Conservation (phyloP, 1,140 invertebrate genomes). For the Branchinecta lindahli region DNA sequence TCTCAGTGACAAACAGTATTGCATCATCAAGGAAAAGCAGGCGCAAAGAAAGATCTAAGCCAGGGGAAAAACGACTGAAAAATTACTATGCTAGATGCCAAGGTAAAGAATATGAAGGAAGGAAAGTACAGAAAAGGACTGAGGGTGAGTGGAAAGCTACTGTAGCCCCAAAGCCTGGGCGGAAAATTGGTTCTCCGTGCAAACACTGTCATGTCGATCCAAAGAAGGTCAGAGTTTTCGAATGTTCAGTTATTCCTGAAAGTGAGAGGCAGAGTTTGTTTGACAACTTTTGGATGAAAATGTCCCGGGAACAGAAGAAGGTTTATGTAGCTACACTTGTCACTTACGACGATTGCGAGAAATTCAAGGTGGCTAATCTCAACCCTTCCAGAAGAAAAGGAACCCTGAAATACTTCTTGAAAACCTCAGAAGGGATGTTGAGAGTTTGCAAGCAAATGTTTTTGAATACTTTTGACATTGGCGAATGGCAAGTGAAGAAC, state of each 20-base stretch:
- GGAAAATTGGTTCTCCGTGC: neutral
- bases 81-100: constrained; percentile 10
- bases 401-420: constrained; percentile 3
- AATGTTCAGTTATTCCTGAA: neutral
- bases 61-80: neutral
- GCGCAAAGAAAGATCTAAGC: neutral
- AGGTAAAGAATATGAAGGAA: constrained; percentile 3
- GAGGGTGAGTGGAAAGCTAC: constrained; percentile 9
- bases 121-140: neutral
- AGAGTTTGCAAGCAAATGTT: constrained; percentile 28
- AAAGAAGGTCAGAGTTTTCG: neutral
- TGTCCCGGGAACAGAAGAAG: neutral
- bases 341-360: neutral
- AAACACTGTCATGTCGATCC: neutral
- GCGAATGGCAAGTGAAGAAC: constrained; percentile 21
- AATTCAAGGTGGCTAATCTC: neutral
- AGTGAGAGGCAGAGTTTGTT: constrained; percentile 6
- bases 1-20: neutral
- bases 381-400: neutral
- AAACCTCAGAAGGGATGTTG: constrained; percentile 21
- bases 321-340: neutral
- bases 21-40: neutral
- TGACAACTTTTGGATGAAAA: neutral
- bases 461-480: constrained; percentile 26
- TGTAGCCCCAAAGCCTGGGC: neutral